Evolutionary conservation across 2,797 vertebrate genomes (phyloP), one percentile per base, ranked within the genome.

Genomic region (Peromyscus eremicus): DNA sequence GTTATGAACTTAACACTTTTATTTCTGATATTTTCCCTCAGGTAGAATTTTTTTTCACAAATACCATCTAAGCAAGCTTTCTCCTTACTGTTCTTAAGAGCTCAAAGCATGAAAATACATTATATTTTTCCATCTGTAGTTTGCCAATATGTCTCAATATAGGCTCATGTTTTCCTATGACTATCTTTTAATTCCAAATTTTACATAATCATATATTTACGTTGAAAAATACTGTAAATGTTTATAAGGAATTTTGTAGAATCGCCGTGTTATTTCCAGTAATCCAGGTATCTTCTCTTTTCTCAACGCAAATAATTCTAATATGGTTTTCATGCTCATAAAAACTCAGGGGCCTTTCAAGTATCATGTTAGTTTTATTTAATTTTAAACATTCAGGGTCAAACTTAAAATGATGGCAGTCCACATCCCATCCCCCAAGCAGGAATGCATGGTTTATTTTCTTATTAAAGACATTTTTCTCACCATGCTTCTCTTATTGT

Each of bases 31-130:
- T 6, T 64, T 68, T 93, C 23, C 40, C 49, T 60, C 64, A 91
- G 71, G 34, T 52, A 95, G 73, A 93, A 75, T 23, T 57, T 55
- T 92, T 43, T 66, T 88, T 84, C 29, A 68, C 37, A 89, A 95
- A 89, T 75, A 76, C 70, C 49, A 64, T 62, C 43, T 86, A 92
- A 55, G 34, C 34, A 77, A 68, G 3, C 29, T 89, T 91, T 37
- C 4, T 62, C 55, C 57, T 88, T 70, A 21, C 46, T 81, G 87
- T 75, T 94, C 76, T 37, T 77, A 55, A 92, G 27, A 87, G n/a
- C 11, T 27, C 34, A 89, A 27, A 82, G 64, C 13, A 34, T 64
- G 19, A 88, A 80, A 70, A 82, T 55, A 52, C 27, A 23, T 55
- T 66, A 19, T n/a, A 16, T 2, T 40, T 52, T 79, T 76, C n/a